A percentile compares a stretch with the other conserved stretches of the same genome.
Conservation (phyloP, 1,140 invertebrate genomes). For the Gerris buenoi region DNA sequence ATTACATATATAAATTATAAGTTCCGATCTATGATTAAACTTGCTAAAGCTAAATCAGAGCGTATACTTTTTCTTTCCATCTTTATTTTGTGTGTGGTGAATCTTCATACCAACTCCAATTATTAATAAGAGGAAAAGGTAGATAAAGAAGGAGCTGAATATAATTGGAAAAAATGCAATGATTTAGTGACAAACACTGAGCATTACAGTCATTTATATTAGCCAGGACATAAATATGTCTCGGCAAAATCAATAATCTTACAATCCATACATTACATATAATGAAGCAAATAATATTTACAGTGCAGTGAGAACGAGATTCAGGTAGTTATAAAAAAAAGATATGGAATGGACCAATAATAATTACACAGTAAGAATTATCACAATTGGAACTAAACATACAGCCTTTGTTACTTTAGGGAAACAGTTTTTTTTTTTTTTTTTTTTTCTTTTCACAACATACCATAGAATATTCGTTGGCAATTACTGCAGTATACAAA, state of each 20-base stretch:
- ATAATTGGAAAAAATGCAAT: slow-evolving; percentile 25
- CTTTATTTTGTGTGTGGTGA: no score
- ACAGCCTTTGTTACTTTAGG: slow-evolving; percentile 14
- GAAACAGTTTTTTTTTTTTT: slow-evolving; percentile 9
- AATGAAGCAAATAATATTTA: slow-evolving; percentile 19
- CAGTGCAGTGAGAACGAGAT: slow-evolving; percentile 7
- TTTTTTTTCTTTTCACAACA: no score
- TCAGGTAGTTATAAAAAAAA: slow-evolving; percentile 11
- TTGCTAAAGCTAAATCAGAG: no score
- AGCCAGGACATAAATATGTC: slow-evolving; percentile 18
- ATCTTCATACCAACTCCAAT: no score
- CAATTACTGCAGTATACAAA: slow-evolving; percentile 10
- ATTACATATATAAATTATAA: no score
- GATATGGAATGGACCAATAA: slow-evolving; percentile 7
- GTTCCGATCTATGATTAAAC: no score
- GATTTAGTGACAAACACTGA: slow-evolving; percentile 27
- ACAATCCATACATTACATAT: slow-evolving; percentile 19
- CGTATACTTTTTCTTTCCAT: no score
- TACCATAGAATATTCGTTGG: slow-evolving; percentile 13
- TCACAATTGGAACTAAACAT: slow-evolving; percentile 14
- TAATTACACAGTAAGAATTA: slow-evolving; percentile 6
- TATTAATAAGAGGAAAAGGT: no score
- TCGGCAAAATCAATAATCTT: slow-evolving; percentile 19
- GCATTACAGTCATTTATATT: slow-evolving; percentile 25
- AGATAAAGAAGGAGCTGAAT: no score